A percentile compares a stretch with the other conserved stretches of the same genome.
phyloP scores from a whole-genome alignment of 2,113 vertebrate genomes.

The Tenrec ecaudatus region DNA sequence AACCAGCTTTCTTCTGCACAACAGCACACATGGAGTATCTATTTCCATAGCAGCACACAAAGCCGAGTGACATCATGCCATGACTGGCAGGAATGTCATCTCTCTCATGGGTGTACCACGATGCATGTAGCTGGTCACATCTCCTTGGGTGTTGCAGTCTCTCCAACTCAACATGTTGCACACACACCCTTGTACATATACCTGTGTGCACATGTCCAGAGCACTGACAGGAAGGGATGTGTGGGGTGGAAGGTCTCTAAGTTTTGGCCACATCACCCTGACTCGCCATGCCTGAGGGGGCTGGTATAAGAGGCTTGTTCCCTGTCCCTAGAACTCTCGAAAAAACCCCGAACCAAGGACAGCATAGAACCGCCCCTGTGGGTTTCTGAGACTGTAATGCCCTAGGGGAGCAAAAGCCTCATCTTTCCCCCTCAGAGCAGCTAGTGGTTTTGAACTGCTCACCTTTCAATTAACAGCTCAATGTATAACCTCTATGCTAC shows the following conservation, averaged over 20 bases:
- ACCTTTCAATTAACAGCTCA: too few relatives aligned
- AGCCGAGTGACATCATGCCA: neutral
- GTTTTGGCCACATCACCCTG: fast-evolving
- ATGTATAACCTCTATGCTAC: too few relatives aligned
- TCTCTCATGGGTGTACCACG: neutral
- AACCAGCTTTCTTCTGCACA: slow-evolving; percentile 46
- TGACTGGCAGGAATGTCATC: neutral
- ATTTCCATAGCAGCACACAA: slow-evolving; percentile 45
- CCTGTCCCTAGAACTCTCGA: too few relatives aligned
- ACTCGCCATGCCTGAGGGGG: fast-evolving
- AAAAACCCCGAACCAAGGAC: too few relatives aligned
- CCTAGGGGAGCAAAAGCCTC: too few relatives aligned
- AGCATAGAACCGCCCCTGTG: too few relatives aligned
- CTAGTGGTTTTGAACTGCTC: too few relatives aligned
- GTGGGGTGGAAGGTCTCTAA: too few relatives aligned
- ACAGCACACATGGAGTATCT: slow-evolving; percentile 13
- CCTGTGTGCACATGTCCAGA: neutral
- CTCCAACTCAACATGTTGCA: neutral
- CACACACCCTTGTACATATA: neutral
- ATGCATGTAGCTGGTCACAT: neutral
- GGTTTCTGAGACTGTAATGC: too few relatives aligned
- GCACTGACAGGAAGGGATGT: neutral
- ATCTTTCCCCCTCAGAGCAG: too few relatives aligned
- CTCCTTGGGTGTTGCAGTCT: neutral
- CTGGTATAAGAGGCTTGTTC: neutral